Evolutionary conservation across 2,113 vertebrate genomes (phyloP).

Genomic region (Cyanocitta stelleri): DNA sequence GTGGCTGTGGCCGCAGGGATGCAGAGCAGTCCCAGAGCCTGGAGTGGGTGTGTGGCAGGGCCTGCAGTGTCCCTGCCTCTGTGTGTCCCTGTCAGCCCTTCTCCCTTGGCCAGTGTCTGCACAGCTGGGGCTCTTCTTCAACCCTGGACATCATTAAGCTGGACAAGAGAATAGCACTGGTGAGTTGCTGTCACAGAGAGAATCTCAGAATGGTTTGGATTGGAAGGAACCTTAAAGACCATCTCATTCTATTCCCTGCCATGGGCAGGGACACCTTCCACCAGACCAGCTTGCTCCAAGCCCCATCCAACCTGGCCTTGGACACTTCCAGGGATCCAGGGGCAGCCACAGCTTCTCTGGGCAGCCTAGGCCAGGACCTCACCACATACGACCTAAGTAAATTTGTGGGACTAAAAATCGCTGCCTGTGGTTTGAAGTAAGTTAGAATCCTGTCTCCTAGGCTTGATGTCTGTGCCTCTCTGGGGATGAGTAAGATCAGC

Average conservation of each 20-base stretch:
- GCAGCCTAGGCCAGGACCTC: background rate
- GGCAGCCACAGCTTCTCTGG: background rate
- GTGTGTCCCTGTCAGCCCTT: background rate
- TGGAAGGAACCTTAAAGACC: background rate
- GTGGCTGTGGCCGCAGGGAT: rapidly evolving
- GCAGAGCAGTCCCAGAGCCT: background rate
- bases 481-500: background rate
- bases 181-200: background rate
- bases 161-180: background rate
- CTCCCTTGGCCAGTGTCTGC: background rate
- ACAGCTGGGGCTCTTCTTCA: background rate
- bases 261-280: background rate
- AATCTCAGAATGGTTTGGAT: background rate
- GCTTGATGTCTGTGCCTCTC: background rate
- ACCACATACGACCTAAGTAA: background rate
- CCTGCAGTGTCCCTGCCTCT: background rate
- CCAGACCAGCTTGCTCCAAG: background rate
- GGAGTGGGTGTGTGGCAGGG: background rate
- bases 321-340: background rate
- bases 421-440: background rate
- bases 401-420: background rate
- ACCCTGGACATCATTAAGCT: background rate
- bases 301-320: background rate
- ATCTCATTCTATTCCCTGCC: background rate
- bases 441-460: background rate